phyloP scores from a whole-genome alignment of 2,113 vertebrate species.

The western clawed frog (Xenopus tropicalis) region DNA sequence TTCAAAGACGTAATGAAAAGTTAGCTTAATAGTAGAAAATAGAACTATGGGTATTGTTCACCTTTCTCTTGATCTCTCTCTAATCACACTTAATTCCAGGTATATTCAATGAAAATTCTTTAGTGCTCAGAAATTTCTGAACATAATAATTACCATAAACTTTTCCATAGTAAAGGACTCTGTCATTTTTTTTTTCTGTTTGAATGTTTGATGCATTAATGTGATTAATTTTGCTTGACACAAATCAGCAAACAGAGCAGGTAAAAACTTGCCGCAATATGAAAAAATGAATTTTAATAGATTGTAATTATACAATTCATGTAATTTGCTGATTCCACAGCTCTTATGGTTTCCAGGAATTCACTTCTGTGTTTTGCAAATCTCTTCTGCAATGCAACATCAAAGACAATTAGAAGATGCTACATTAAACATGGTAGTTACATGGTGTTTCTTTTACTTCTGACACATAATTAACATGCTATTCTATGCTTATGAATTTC shows the following conservation, averaged over 20 bases:
- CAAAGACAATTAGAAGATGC: too few relatives aligned
- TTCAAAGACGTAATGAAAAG: slow-evolving; percentile 35
- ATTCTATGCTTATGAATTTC: too few relatives aligned
- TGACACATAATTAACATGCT: too few relatives aligned
- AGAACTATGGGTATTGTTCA: slow-evolving; percentile 10
- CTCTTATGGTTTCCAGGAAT: too few relatives aligned
- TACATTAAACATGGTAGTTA: too few relatives aligned
- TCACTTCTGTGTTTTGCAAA: too few relatives aligned
- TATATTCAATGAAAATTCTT: slow-evolving; percentile 7
- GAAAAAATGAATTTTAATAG: too few relatives aligned
- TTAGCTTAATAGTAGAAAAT: slow-evolving; percentile 13
- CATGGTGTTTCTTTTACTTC: too few relatives aligned
- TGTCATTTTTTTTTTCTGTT: background rate
- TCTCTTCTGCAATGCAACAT: too few relatives aligned
- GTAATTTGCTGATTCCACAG: too few relatives aligned
- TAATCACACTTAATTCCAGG: slow-evolving; percentile 34
- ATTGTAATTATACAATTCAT: too few relatives aligned
- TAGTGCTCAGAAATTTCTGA: slow-evolving; percentile 6
- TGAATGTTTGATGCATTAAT: background rate
- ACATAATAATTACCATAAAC: background rate
- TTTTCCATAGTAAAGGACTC: background rate
- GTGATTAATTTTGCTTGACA: background rate
- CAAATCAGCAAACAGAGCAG: background rate
- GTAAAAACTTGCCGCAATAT: too few relatives aligned
- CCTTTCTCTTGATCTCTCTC: slow-evolving; percentile 1